Percentiles rank a stretch among this genome's conserved stretches.
Conservation (phyloP, 2,113 vertebrate genomes). For the Galemys pyrenaicus region DNA sequence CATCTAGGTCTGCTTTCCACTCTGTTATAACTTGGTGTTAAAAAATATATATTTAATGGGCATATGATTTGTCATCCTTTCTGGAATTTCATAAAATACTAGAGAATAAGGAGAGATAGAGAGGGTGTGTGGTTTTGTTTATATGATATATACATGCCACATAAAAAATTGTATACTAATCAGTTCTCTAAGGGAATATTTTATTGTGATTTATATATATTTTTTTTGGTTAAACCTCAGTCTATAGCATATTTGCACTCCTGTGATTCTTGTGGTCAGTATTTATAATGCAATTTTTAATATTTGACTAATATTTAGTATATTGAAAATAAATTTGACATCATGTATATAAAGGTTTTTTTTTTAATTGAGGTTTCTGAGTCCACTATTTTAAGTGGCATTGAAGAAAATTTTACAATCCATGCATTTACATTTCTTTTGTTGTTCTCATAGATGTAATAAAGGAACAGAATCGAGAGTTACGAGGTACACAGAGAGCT, state of each 20-base stretch:
- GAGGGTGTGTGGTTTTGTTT: background rate
- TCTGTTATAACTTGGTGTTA: background rate
- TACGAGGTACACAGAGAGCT: conserved; percentile 96
- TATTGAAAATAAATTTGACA: background rate
- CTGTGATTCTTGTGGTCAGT: conserved; percentile 22
- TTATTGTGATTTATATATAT: conserved; percentile 38
- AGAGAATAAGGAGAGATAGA: background rate
- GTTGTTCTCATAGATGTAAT: conserved; percentile 91
- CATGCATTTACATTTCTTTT: conserved; percentile 77
- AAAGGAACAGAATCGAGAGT: conserved; percentile 96
- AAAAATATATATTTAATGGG: background rate
- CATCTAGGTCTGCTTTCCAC: background rate
- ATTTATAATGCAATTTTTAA: background rate
- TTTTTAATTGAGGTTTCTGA: background rate
- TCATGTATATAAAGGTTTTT: background rate
- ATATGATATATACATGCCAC: background rate
- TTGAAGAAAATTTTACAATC: conserved; percentile 52
- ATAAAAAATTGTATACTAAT: conserved; percentile 39
- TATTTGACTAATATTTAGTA: conserved; percentile 10
- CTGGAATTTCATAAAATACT: background rate
- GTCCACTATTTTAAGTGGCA: conserved; percentile 12
- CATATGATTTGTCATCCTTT: background rate
- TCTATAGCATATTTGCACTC: background rate
- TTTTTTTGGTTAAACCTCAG: background rate
- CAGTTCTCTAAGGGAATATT: conserved; percentile 15